phyloP scores from a whole-genome alignment of 1,140 invertebrate genomes.

The Sinella curviseta region DNA sequence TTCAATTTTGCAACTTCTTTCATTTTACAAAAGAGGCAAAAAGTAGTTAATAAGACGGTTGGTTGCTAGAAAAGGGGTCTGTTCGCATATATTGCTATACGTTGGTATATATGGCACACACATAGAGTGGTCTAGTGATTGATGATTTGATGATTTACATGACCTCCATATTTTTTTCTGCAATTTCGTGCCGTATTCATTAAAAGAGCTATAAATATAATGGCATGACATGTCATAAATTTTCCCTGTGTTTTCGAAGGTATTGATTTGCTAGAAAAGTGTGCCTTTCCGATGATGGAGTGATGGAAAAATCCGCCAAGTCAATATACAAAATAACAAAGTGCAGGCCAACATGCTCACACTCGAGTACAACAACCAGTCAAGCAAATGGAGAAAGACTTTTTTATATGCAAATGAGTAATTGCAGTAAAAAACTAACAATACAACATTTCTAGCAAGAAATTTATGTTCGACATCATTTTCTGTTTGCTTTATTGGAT shows the following conservation, averaged over 20 bases:
- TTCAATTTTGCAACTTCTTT: too few relatives aligned
- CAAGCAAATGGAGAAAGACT: too few relatives aligned
- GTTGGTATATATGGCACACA: background rate
- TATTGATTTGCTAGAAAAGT: constrained; percentile 3
- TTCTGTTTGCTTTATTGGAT: too few relatives aligned
- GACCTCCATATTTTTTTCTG: background rate
- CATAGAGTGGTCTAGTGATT: background rate
- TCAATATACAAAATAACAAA: background rate
- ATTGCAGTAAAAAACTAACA: too few relatives aligned
- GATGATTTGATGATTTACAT: constrained; percentile 25
- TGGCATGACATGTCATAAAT: constrained; percentile 3
- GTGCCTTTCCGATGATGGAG: background rate
- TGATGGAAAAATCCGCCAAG: background rate
- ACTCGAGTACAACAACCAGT: too few relatives aligned
- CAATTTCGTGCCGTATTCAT: constrained; percentile 4
- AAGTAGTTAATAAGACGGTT: too few relatives aligned
- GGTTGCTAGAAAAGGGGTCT: too few relatives aligned
- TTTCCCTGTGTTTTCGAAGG: background rate
- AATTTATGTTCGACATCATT: too few relatives aligned
- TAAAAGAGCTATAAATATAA: constrained; percentile 1
- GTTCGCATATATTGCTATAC: background rate
- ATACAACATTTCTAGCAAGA: too few relatives aligned
- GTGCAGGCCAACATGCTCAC: too few relatives aligned
- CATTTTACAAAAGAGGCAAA: too few relatives aligned
- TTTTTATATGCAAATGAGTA: too few relatives aligned